phyloP scores from a whole-genome alignment of 2,888 invertebrate genomes.

The Drosophila merina region DNA sequence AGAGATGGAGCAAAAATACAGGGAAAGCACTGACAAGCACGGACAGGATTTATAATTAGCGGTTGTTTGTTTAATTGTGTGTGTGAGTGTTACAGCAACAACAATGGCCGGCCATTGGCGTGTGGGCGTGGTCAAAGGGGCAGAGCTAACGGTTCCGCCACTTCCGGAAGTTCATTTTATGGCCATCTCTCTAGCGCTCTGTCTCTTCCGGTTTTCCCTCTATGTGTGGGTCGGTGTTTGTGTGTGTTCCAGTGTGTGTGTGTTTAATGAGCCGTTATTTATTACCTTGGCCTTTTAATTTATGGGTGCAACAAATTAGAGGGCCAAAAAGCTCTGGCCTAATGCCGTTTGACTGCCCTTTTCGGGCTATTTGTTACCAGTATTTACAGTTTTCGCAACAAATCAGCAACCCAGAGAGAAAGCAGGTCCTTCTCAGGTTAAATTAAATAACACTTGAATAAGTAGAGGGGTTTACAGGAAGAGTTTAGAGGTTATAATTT shows the following conservation, averaged over 20 bases:
- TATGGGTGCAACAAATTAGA: conserved; percentile 76
- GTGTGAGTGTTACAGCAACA: conserved; percentile 22
- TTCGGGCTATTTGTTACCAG: conserved; percentile 66
- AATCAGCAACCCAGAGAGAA: not conserved
- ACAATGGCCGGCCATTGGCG: conserved; percentile 25
- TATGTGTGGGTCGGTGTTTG: not conserved
- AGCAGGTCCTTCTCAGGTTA: not conserved
- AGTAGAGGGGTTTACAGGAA: not conserved
- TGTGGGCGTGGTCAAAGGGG: not conserved
- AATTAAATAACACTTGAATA: not conserved
- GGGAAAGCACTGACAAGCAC: conserved; percentile 11
- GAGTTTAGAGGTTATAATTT: not conserved
- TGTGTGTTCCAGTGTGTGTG: conserved; percentile 15
- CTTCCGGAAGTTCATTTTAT: conserved; percentile 53
- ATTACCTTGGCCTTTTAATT: conserved; percentile 72
- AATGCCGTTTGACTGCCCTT: conserved; percentile 36
- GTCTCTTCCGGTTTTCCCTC: conserved; percentile 11
- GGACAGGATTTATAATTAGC: conserved; percentile 68
- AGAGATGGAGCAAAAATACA: conserved; percentile 14
- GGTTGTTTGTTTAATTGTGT: conserved; percentile 50
- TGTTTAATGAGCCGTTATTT: conserved; percentile 76
- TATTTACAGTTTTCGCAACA: conserved; percentile 50
- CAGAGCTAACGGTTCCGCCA: conserved; percentile 23
- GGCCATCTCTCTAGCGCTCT: conserved; percentile 24
- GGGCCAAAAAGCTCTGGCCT: conserved; percentile 35